Base-by-base conservation (phyloP, 2,113 vertebrate genomes). In the Zosterops pallidus region DNA sequence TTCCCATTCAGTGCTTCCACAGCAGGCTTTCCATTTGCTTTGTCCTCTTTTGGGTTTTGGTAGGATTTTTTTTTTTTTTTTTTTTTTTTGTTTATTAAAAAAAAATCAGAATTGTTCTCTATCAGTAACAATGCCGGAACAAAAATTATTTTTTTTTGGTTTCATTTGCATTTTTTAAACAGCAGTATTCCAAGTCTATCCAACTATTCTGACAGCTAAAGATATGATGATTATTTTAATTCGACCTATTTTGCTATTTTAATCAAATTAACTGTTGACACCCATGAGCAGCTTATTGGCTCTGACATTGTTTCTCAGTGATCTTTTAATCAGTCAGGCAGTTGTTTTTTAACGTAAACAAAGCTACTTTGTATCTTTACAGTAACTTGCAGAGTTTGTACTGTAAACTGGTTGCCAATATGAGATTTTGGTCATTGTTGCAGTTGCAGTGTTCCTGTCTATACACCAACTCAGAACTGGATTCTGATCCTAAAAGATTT, bases 71-170 rank as follows among this genome's bases (percentile, higher is more conserved):
- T 60, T 62, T 39, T 37, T 46, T 44, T 19, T 44, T 44, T 44
- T 22, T 13, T 11, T 17, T 65, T 20, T 26, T 56, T 29, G 6
- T 53, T 74, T 31, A 31, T 41, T 74, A 35, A 26, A 15, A 80
- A 80, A 41, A 90, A 60, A 23, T 5, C 8, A 6, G 16, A 50
- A 76, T 10, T 9, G 11, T 50, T 81, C 37, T 72, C 17, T 76
- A 56, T 68, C 31, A 47, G 26, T 39, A 62, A 52, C 3, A 3
- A 15, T 4, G 4, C 25, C 0, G 0, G 28, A 53, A 67, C 3
- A 69, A 78, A 50, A 56, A 5, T 2, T 0, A 52, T 24, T 74
- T 80, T 80, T 31, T 35, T 35, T 35, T 35, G 14, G 14, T 69
- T 74, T 86, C 8, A 10, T 60, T 12, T 6, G 41, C 4, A 2